Evolutionary conservation across 2,113 vertebrate species (phyloP), one percentile per base, ranked within the genome.

Genomic region (Myrmophylax atrothorax): DNA sequence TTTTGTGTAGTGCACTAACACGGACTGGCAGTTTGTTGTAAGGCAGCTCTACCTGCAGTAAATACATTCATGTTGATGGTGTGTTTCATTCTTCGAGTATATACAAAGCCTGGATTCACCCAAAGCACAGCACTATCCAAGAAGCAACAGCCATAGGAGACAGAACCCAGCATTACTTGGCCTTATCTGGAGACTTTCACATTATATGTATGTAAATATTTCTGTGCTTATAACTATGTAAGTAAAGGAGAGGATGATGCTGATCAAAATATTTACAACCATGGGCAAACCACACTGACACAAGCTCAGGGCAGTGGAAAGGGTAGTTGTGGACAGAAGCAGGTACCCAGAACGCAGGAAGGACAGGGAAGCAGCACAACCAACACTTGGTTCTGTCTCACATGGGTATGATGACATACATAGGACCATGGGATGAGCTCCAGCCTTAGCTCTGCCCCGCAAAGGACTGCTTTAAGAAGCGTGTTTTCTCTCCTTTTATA

Each of bases 371-470:
- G 72, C 31, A 60, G 46, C 64, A 66, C n/a, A 38, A 1, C 18
- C 33, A 35, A 0, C 1, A 0, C 49, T 1, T 8, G 6, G 50
- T 18, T 22, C 2, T 0, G 0, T 40, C 69, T 73, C 69, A 6
- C 0, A 0, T 5, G 74, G 31, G 19, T 52, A 31, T 28, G 82
- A 33, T 1, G 0, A 29, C 5, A 3, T 42, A 6, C 59, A 4
- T 3, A 2, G 60, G 29, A 58, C 77, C 18, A 25, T 17, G 37
- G 75, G 67, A 52, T 3, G 8, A 90, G 70, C 62, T 58, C 31
- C 77, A 47, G 52, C 52, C 66, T 56, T 44, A 47, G 87, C 42
- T 53, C 60, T 84, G 35, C 47, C 79, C 47, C 60, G 52, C 38
- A 59, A 67, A 82, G 47, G 50, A 64, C 59, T 18, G 11, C 68